Conservation (phyloP, 1,140 invertebrate species). For the Drosophila pectinifera region DNA sequence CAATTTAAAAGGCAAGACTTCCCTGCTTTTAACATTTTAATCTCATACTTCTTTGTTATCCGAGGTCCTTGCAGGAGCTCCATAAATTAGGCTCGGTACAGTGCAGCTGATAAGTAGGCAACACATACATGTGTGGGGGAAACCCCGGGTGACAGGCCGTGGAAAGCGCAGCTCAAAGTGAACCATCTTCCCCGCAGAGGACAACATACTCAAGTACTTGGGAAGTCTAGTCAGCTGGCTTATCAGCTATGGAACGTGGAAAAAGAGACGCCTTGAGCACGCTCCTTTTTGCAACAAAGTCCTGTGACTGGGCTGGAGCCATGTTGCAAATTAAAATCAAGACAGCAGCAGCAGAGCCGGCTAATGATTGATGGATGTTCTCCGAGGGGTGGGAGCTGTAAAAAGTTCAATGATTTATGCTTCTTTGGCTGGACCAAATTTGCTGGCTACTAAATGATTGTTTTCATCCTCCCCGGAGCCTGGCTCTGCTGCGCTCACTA, state of each 20-base stretch:
- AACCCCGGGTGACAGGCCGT: conserved; percentile 22
- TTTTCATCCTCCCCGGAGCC: conserved; percentile 50
- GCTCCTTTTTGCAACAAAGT: conserved; percentile 51
- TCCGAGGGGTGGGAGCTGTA: conserved; percentile 9
- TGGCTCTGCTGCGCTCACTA: conserved; percentile 50
- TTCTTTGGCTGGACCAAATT: conserved; percentile 63
- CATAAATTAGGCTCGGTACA: conserved; percentile 48
- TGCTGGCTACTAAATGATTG: conserved; percentile 77
- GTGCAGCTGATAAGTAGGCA: conserved; percentile 51
- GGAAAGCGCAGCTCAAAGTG: conserved; percentile 49
- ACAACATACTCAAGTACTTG: conserved; percentile 21
- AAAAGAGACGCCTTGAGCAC: conserved; percentile 60
- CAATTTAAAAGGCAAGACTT: too few relatives aligned
- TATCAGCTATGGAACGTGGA: conserved; percentile 42
- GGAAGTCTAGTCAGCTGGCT: conserved; percentile 48
- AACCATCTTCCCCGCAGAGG: not conserved
- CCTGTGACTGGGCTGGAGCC: conserved; percentile 20
- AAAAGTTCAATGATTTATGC: conserved; percentile 82
- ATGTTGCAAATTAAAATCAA: conserved; percentile 81
- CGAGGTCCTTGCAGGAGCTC: conserved; percentile 9
- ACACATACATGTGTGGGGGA: conserved; percentile 16
- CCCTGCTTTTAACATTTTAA: not conserved
- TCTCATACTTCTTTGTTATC: not conserved
- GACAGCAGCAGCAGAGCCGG: conserved; percentile 61
- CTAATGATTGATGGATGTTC: conserved; percentile 75